phyloP scores from a whole-genome alignment of 2,113 vertebrate species.

The Sphaerodactylus townsendi region DNA sequence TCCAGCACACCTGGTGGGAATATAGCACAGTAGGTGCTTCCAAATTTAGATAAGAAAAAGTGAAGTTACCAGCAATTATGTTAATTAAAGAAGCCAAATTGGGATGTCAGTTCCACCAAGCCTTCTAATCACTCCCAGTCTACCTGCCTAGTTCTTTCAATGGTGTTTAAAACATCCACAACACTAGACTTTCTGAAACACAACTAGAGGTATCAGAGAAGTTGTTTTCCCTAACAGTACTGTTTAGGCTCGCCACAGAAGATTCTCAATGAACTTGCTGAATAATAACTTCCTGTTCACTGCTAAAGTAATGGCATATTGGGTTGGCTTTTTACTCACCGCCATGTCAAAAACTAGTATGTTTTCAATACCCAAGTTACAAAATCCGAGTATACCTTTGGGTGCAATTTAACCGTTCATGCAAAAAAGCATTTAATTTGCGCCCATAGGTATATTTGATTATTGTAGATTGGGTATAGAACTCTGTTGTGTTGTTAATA shows the following conservation, averaged over 20 bases:
- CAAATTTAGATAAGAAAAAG: neutral
- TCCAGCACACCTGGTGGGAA: neutral
- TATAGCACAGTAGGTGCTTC: neutral
- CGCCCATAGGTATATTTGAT: no score
- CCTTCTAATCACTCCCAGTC: conserved; percentile 30
- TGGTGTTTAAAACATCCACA: conserved; percentile 9
- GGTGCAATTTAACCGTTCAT: no score
- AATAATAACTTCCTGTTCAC: neutral
- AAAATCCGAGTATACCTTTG: no score
- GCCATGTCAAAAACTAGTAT: neutral
- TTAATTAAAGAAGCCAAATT: conserved; percentile 17
- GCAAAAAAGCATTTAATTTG: no score
- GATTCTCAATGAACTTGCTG: neutral
- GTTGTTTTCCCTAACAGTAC: neutral
- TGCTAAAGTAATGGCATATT: no score
- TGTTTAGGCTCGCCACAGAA: neutral
- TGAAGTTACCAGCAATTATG: conserved; percentile 9
- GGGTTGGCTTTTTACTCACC: neutral
- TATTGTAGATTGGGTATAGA: no score
- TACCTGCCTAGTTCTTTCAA: conserved; percentile 36
- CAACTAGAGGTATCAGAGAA: conserved; percentile 34
- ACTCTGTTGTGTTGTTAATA: no score
- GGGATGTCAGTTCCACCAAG: conserved; percentile 24
- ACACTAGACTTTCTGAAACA: neutral
- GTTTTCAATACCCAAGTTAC: no score